These are phyloP conservation scores for Micropoecilia bifurca DNA, from an alignment of 2,797 vertebrate genomes.

Conservation along the genomic window DNA sequence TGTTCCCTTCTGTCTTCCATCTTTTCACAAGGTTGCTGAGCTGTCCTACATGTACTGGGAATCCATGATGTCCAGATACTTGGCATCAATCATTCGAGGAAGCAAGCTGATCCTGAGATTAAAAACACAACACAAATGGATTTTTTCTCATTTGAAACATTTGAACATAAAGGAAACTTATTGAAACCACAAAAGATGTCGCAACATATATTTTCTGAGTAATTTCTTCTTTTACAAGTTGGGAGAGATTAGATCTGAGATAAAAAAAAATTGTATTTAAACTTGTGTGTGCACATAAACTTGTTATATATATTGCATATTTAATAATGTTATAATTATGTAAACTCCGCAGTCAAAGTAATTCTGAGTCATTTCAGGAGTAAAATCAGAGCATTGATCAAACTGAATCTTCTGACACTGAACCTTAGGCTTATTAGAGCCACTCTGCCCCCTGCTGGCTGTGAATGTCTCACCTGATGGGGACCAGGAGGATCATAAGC, in stretches of 20 bases:
- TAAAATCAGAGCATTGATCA: neutral
- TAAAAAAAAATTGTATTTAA: neutral
- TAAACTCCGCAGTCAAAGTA: neutral
- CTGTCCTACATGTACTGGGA: slow-evolving; percentile 83
- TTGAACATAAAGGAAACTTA: neutral
- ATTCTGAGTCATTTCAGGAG: neutral
- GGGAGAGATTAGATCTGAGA: neutral
- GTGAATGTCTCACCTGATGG: slow-evolving; percentile 85
- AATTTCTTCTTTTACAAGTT: neutral
- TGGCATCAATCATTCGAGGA: slow-evolving; percentile 89
- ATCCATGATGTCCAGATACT: slow-evolving; percentile 94
- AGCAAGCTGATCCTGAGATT: slow-evolving; percentile 86
- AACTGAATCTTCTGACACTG: neutral
- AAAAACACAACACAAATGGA: slow-evolving; percentile 18
- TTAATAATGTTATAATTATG: neutral
- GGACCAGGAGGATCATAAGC: slow-evolving; percentile 93
- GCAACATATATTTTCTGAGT: neutral
- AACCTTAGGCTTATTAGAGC: neutral
- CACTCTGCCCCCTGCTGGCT: slow-evolving; percentile 32
- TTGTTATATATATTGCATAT: neutral
- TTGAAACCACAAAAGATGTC: neutral
- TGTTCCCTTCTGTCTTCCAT: slow-evolving; percentile 19
- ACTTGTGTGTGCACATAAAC: neutral
- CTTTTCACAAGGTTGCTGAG: neutral
- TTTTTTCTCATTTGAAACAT: neutral